Percentiles rank a stretch among this genome's conserved stretches.
phyloP scores from a whole-genome alignment of 2,888 invertebrate genomes.

The Ennomos fuscantarius region DNA sequence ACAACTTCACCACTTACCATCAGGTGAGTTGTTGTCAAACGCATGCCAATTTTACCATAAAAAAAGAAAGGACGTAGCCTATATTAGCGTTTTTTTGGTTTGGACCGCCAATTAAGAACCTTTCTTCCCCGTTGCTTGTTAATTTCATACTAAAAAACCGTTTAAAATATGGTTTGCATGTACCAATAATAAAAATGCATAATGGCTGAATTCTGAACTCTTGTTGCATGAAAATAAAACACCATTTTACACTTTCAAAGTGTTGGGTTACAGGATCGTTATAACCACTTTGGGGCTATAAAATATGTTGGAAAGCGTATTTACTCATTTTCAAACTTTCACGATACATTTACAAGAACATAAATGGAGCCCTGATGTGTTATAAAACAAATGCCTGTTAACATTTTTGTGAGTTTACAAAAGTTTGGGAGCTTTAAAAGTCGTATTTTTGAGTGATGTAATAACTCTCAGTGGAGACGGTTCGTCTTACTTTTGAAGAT shows the following conservation, averaged over 20 bases:
- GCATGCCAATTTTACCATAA: no score
- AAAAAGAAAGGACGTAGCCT: no score
- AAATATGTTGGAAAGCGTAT: conserved; percentile 16
- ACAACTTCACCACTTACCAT: no score
- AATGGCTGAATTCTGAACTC: no score
- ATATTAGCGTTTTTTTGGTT: no score
- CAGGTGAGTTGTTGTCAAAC: no score
- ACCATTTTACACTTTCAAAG: conserved; percentile 20
- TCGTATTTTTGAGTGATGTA: conserved; percentile 14
- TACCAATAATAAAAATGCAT: no score
- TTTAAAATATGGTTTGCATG: no score
- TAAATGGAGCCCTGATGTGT: conserved; percentile 19
- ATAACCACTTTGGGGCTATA: conserved; percentile 18
- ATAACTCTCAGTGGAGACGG: background rate
- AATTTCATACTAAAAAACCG: no score
- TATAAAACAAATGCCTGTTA: conserved; percentile 7
- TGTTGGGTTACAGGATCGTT: conserved; percentile 17
- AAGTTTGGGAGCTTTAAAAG: conserved; percentile 1
- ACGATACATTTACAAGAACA: conserved; percentile 6
- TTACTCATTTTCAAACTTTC: conserved; percentile 12
- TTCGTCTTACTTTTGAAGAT: background rate
- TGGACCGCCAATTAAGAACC: no score
- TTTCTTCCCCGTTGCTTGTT: no score
- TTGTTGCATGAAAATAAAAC: conserved; percentile 12
- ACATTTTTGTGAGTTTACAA: background rate